phyloP scores from a whole-genome alignment of 2,888 invertebrate genomes.

The Euclidia mi region DNA sequence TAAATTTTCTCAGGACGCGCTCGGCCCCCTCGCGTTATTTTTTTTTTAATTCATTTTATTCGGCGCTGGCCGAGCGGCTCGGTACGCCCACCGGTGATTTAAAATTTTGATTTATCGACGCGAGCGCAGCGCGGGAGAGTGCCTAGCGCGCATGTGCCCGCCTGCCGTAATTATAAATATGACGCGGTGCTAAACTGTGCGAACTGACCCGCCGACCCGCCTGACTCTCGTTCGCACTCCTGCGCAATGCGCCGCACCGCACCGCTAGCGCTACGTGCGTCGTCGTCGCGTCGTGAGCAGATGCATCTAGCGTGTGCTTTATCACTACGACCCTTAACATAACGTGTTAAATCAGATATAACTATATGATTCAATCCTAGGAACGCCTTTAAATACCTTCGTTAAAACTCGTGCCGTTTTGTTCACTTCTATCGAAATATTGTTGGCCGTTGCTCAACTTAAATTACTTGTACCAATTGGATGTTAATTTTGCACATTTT shows the following conservation, averaged over 20 bases:
- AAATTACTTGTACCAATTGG: conserved; percentile 29
- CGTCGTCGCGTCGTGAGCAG: conserved; percentile 33
- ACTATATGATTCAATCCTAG: conserved; percentile 43
- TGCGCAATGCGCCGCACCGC: conserved; percentile 52
- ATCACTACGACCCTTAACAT: conserved; percentile 49
- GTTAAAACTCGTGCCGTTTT: neutral
- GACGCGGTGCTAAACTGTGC: conserved; percentile 89
- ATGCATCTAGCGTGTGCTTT: conserved; percentile 49
- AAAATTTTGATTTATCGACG: conserved; percentile 90
- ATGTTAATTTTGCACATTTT: conserved; percentile 54
- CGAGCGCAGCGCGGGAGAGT: conserved; percentile 75
- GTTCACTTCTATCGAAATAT: neutral
- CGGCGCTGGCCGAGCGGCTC: conserved; percentile 83
- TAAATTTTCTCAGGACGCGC: conserved; percentile 88
- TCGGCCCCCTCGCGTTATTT: conserved; percentile 84
- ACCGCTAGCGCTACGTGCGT: conserved; percentile 36
- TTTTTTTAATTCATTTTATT: conserved; percentile 90
- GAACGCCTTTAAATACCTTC: conserved; percentile 17
- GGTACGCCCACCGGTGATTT: conserved; percentile 89
- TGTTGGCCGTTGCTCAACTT: conserved; percentile 2
- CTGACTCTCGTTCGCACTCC: conserved; percentile 69
- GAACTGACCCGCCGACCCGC: conserved; percentile 81
- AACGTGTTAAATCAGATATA: conserved; percentile 50
- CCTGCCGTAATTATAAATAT: conserved; percentile 88
- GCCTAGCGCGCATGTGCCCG: conserved; percentile 71